Base-by-base conservation (phyloP, 1,140 invertebrate species). In the Trichonephila clavata region DNA sequence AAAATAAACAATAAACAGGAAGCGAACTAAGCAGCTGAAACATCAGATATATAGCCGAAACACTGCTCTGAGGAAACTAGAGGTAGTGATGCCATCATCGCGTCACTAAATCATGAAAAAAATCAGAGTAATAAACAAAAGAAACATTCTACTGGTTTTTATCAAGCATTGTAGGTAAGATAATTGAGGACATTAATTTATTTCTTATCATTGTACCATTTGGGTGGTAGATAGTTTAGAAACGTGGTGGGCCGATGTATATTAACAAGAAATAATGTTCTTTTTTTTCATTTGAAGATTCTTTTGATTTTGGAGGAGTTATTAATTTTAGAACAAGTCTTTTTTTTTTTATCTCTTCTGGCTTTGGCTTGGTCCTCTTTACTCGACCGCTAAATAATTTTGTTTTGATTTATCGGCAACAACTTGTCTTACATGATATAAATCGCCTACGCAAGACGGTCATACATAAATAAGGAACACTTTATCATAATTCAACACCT, bases 101-200 rank as follows among this genome's bases (percentile, higher is more conserved):
- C 63, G 18, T 65, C 86, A 50, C 61, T 88, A 88, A 88, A 88
- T 88, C 86, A 88, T 50, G 68, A 65, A 21, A 32, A 68, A 32
- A 32, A 71, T 7, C 68, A 43, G 39, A 32, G 20, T 43, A 71
- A 88, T 39, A 88, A 88, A 50, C 27, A 88, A 24, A 65, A 61
- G 81, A 59, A 57, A 83, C 59, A 50, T 57, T 57, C 71, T 77
- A 32, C 71, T 77, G 71, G 71, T 77, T 77, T 77, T 77, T 77
- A 77, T 77, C 71, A 27, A 77, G 71, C 32, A 77, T 77, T 77
- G 50, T 84, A n/a, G 81, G 81, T 24, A 14, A 24, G 20, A 71
- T 88, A 88, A 88, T 88, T 88, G 63, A 63, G 61, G 71, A 39
- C 86, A 88, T 88, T 88, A 88, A 88, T 88, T 68, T 50, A 88